Conservation (phyloP, 2,113 vertebrate species). For the Athene cunicularia region DNA sequence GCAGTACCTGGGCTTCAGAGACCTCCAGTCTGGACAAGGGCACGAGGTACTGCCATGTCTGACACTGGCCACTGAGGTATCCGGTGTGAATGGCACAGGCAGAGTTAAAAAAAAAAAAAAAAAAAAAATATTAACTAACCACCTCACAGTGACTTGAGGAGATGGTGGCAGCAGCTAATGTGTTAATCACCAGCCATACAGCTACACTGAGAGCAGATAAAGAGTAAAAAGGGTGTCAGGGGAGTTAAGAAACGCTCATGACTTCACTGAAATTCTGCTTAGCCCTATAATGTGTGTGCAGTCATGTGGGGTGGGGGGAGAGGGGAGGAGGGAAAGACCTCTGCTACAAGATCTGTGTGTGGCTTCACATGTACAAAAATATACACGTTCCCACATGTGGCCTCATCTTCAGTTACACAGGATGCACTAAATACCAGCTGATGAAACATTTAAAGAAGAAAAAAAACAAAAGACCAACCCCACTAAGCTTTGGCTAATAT, state of each 20-base stretch:
- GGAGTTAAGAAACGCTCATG: background rate
- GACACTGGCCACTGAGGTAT: background rate
- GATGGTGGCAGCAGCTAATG: background rate
- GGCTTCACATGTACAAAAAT: background rate
- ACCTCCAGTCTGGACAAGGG: background rate
- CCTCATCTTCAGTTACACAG: background rate
- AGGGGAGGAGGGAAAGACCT: background rate
- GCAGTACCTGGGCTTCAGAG: background rate
- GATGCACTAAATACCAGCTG: background rate
- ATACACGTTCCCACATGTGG: fast-evolving
- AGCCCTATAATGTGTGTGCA: background rate
- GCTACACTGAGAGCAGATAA: background rate
- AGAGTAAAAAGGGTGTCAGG: background rate
- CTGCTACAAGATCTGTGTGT: background rate
- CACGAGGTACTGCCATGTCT: fast-evolving
- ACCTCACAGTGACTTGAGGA: background rate
- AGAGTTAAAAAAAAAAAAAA: background rate
- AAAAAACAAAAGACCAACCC: no score
- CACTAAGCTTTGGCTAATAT: background rate
- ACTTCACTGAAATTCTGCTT: background rate
- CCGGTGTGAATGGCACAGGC: background rate
- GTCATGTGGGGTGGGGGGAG: background rate
- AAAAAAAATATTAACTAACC: background rate
- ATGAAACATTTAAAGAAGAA: background rate
- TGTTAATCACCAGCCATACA: background rate